Evolutionary conservation across 2,888 invertebrate species (phyloP).

Genomic region (Germaria angustata): DNA sequence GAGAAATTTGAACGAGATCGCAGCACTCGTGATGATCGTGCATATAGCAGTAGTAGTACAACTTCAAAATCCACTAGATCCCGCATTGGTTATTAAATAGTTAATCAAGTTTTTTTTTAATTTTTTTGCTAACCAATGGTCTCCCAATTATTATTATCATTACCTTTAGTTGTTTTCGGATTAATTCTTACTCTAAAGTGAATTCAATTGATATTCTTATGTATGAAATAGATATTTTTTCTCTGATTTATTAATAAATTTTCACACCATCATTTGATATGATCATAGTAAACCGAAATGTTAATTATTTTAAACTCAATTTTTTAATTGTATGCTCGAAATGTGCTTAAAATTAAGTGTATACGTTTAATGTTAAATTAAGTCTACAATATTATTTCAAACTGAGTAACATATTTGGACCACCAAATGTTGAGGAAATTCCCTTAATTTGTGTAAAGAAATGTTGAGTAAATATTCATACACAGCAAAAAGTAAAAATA

Average conservation of each 20-base stretch:
- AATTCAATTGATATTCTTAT: constrained; percentile 42
- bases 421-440: constrained; percentile 21
- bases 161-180: not conserved
- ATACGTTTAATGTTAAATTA: constrained; percentile 25
- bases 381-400: constrained; percentile 38
- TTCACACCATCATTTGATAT: constrained; percentile 13
- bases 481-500: not conserved
- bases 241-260: constrained; percentile 22
- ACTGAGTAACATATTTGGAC: constrained; percentile 2
- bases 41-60: constrained; percentile 82
- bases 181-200: constrained; percentile 42
- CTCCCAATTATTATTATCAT: constrained; percentile 28
- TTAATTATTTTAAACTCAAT: not conserved
- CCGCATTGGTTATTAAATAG: constrained; percentile 73
- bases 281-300: not conserved
- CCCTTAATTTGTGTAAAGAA: constrained; percentile 6
- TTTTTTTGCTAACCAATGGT: constrained; percentile 3
- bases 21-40: constrained; percentile 82
- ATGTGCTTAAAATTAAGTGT: constrained; percentile 53
- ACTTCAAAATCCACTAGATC: constrained; percentile 78
- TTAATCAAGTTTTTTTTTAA: constrained; percentile 12
- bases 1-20: constrained; percentile 84
- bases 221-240: constrained; percentile 25
- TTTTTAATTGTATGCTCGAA: constrained; percentile 1
- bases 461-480: not conserved